A percentile compares a stretch with the other conserved stretches of the same genome.
Conservation (phyloP, 2,888 invertebrate species). For the Limnephilus marmoratus region DNA sequence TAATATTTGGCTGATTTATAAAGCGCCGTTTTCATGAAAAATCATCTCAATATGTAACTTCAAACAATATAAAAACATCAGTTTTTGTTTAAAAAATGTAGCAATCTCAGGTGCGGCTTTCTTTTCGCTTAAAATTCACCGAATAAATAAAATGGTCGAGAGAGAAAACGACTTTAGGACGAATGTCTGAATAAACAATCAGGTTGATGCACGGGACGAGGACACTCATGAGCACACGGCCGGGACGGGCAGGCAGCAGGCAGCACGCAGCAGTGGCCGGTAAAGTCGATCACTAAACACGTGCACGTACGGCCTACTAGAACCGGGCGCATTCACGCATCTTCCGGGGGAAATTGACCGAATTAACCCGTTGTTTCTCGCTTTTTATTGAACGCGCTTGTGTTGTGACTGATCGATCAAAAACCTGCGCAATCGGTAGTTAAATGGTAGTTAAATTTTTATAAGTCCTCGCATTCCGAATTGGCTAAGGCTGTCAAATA, state of each 20-base stretch:
- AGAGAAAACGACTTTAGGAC: conserved; percentile 30
- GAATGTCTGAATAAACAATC: conserved; percentile 17
- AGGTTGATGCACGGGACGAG: background rate
- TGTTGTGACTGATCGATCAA: too few relatives aligned
- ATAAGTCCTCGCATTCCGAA: too few relatives aligned
- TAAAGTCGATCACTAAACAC: background rate
- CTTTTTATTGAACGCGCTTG: too few relatives aligned
- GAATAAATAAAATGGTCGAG: conserved; percentile 2
- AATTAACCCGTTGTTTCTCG: background rate
- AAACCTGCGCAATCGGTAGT: too few relatives aligned
- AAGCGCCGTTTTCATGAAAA: too few relatives aligned
- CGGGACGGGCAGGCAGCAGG: background rate
- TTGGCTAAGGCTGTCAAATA: too few relatives aligned
- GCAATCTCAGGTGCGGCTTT: conserved; percentile 35
- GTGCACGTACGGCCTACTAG: conserved; percentile 23
- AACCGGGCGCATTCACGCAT: background rate
- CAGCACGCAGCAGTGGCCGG: background rate
- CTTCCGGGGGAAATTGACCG: conserved; percentile 6
- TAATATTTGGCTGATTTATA: too few relatives aligned
- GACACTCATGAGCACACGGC: background rate
- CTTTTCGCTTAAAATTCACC: conserved; percentile 50
- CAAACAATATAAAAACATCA: background rate
- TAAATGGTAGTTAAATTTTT: too few relatives aligned
- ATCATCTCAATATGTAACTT: too few relatives aligned
- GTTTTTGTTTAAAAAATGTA: background rate